A percentile compares a stretch with the other conserved stretches of the same genome.
phyloP scores from a whole-genome alignment of 2,888 invertebrate species.

The Chaetoderma sp. region DNA sequence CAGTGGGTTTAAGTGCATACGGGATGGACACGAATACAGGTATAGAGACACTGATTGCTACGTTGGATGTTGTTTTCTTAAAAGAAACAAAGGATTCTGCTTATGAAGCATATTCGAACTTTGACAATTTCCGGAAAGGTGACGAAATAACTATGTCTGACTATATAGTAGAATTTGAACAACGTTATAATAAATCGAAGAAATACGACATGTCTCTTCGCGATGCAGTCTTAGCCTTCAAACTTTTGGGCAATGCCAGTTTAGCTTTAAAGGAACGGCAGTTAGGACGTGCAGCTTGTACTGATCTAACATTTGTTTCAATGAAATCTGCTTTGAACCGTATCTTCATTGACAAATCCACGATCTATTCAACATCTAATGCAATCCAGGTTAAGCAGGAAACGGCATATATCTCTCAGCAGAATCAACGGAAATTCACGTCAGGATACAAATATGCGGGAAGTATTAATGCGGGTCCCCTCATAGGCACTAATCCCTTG shows the following conservation, averaged over 20 bases:
- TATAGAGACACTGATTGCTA: not conserved
- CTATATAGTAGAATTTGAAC: slow-evolving; percentile 9
- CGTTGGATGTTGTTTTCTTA: not conserved
- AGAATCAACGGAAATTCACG: too few species aligned
- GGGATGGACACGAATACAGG: not conserved
- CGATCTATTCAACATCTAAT: too few species aligned
- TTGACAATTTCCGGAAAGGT: not conserved
- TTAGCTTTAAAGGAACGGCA: not conserved
- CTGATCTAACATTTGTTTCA: too few species aligned
- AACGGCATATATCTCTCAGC: too few species aligned
- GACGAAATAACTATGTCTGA: not conserved
- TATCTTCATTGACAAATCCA: too few species aligned
- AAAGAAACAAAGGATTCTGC: not conserved
- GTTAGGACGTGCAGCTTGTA: not conserved
- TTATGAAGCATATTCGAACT: not conserved
- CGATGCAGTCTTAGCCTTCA: not conserved
- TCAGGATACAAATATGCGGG: too few species aligned
- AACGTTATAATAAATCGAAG: not conserved
- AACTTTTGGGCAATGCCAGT: not conserved
- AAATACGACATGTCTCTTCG: slow-evolving; percentile 5
- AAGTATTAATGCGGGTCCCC: too few species aligned
- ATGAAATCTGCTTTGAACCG: too few species aligned
- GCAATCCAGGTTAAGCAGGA: too few species aligned
- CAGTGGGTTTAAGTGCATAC: not conserved
- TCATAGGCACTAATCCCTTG: too few species aligned